Percentiles rank a stretch among this genome's conserved stretches.
phyloP scores from a whole-genome alignment of 1,140 invertebrate species.

The Penaeus chinensis region DNA sequence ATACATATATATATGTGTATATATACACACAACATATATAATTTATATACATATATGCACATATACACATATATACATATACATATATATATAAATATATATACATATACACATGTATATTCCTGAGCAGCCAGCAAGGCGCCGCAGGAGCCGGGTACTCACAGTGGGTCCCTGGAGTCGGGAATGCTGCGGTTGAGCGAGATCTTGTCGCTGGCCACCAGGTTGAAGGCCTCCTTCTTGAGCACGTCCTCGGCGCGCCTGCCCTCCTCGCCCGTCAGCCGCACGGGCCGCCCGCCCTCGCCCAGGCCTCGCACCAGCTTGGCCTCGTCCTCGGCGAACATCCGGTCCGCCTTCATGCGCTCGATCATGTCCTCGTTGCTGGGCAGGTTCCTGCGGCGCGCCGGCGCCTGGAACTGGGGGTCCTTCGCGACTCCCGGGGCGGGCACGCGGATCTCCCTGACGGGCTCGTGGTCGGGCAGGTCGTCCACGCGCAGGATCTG shows the following conservation, averaged over 20 bases:
- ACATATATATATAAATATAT: too few relatives aligned
- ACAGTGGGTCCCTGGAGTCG: conserved; percentile 83
- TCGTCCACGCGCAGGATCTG: conserved; percentile 27
- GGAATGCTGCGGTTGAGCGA: conserved; percentile 83
- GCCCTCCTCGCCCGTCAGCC: conserved; percentile 73
- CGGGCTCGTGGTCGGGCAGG: not conserved
- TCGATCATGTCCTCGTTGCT: conserved; percentile 44
- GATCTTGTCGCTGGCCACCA: conserved; percentile 89
- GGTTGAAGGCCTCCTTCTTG: conserved; percentile 89
- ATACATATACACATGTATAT: too few relatives aligned
- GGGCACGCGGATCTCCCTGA: not conserved
- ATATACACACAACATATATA: too few relatives aligned
- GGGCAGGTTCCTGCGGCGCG: conserved; percentile 7
- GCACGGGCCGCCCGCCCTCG: conserved; percentile 78
- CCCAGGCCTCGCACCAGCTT: conserved; percentile 76
- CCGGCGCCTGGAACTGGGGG: not conserved
- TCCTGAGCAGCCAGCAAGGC: too few relatives aligned
- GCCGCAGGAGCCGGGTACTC: conserved; percentile 66
- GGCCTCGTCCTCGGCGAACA: conserved; percentile 68
- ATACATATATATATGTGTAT: too few relatives aligned
- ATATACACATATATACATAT: too few relatives aligned
- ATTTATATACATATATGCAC: too few relatives aligned
- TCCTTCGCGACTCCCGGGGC: not conserved
- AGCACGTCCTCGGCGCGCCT: conserved; percentile 76
- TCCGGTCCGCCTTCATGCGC: conserved; percentile 42